These are phyloP conservation scores for Babyrousa celebensis DNA, from an alignment of 2,797 vertebrate species.

Conservation along the genomic window DNA sequence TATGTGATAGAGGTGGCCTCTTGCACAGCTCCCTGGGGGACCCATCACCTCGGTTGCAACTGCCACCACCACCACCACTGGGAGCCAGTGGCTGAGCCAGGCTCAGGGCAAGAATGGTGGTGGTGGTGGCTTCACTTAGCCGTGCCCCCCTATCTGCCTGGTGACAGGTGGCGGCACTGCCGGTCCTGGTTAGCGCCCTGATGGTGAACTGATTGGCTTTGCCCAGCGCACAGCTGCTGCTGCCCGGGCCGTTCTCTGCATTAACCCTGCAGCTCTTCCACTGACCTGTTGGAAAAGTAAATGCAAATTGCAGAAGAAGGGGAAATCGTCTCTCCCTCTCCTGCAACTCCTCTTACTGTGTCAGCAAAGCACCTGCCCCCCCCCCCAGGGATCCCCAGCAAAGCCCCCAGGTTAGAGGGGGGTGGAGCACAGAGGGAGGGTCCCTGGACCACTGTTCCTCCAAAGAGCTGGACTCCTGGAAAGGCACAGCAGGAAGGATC, in stretches of 20 bases:
- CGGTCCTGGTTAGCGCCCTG: conserved; percentile 46
- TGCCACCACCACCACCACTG: no score
- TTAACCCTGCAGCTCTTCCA: not conserved
- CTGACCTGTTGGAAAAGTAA: conserved; percentile 67
- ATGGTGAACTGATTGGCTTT: not conserved
- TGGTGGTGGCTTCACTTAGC: not conserved
- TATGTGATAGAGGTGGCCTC: fast-evolving
- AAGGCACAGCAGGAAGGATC: no score
- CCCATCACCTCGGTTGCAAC: no score
- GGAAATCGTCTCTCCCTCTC: fast-evolving
- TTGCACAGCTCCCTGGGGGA: not conserved
- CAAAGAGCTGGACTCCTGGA: not conserved
- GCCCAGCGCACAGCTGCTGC: not conserved
- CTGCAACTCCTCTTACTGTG: not conserved
- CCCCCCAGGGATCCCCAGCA: not conserved
- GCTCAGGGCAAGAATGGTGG: fast-evolving
- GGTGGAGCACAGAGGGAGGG: not conserved
- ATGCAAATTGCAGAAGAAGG: not conserved
- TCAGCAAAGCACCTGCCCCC: not conserved
- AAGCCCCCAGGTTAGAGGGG: not conserved
- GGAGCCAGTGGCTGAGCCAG: not conserved
- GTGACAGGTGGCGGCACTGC: not conserved
- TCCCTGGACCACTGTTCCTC: not conserved
- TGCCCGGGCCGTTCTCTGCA: conserved; percentile 32
- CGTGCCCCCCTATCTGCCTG: not conserved